Evolutionary conservation across 1,140 invertebrate species (phyloP).

Genomic region (Sitodiplosis mosellana): DNA sequence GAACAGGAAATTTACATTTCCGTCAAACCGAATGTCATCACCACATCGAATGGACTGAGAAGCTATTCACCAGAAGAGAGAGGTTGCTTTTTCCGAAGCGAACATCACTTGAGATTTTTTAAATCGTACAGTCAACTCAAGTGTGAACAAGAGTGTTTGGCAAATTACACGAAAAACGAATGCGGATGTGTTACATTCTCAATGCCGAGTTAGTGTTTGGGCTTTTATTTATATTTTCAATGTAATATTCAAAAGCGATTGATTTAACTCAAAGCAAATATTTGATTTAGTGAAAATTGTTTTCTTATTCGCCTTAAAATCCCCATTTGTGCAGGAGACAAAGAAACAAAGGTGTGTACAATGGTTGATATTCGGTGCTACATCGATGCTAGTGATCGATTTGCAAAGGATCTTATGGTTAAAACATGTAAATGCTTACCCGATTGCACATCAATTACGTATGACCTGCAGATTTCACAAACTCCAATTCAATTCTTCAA

Average conservation of each 20-base stretch:
- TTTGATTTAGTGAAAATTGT: too few relatives aligned
- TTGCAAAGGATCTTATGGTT: constrained; percentile 33
- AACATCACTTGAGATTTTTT: constrained; percentile 39
- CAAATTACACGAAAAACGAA: constrained; percentile 43
- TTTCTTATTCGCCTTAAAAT: too few relatives aligned
- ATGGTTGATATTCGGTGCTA: constrained; percentile 29
- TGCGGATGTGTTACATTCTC: constrained; percentile 30
- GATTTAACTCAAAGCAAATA: too few relatives aligned
- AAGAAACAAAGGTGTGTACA: constrained; percentile 36
- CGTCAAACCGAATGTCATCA: constrained; percentile 42
- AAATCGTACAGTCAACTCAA: constrained; percentile 56
- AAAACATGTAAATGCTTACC: background rate
- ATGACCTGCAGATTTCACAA: constrained; percentile 46
- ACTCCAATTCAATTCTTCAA: too few relatives aligned
- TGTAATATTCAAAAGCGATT: too few relatives aligned
- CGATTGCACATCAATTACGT: constrained; percentile 42
- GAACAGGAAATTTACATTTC: constrained; percentile 27
- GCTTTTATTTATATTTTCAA: too few relatives aligned
- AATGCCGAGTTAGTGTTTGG: constrained; percentile 38
- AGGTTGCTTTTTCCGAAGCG: constrained; percentile 40
- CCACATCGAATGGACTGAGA: constrained; percentile 30
- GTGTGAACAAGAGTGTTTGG: constrained; percentile 55
- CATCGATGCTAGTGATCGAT: constrained; percentile 28
- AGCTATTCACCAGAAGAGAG: constrained; percentile 30
- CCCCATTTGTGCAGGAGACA: constrained; percentile 20